These are phyloP conservation scores for Heliocidaris erythrogramma DNA, from an alignment of 35 echinoderm and acorn worm genomes.

Conservation along the genomic window DNA sequence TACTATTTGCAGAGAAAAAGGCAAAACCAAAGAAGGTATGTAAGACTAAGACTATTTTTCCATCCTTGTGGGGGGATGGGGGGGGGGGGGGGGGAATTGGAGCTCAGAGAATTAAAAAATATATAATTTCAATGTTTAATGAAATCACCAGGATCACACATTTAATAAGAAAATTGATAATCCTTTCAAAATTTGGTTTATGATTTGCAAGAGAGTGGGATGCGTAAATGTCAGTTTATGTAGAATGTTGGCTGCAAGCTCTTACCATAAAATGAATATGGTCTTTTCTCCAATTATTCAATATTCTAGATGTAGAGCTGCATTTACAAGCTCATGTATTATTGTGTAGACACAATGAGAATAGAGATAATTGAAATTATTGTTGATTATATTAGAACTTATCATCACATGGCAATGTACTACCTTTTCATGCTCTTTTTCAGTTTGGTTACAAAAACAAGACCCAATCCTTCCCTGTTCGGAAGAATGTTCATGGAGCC, in stretches of 20 bases:
- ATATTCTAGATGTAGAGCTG: neutral
- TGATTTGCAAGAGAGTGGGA: too few relatives aligned
- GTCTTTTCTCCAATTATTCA: neutral
- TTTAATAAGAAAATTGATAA: too few relatives aligned
- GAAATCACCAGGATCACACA: neutral
- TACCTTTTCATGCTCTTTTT: neutral
- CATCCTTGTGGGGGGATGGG: neutral
- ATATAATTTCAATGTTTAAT: neutral
- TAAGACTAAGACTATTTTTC: neutral
- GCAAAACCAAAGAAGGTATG: constrained; percentile 64
- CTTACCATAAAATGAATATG: neutral
- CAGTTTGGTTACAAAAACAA: constrained; percentile 81
- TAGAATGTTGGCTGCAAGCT: too few relatives aligned
- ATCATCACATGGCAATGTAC: neutral
- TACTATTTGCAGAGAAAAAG: constrained; percentile 54
- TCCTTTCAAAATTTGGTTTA: too few relatives aligned
- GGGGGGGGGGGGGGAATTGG: neutral
- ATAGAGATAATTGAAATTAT: neutral
- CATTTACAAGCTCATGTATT: neutral
- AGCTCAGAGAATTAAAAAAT: neutral
- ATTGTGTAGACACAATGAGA: neutral
- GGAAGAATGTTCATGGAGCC: constrained; percentile 46
- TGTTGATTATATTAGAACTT: neutral
- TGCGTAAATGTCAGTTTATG: too few relatives aligned
- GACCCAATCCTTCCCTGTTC: constrained; percentile 61